Evolutionary conservation across 1,140 invertebrate genomes (phyloP), one percentile per base, ranked within the genome.

Genomic region (Orchestia grillus): DNA sequence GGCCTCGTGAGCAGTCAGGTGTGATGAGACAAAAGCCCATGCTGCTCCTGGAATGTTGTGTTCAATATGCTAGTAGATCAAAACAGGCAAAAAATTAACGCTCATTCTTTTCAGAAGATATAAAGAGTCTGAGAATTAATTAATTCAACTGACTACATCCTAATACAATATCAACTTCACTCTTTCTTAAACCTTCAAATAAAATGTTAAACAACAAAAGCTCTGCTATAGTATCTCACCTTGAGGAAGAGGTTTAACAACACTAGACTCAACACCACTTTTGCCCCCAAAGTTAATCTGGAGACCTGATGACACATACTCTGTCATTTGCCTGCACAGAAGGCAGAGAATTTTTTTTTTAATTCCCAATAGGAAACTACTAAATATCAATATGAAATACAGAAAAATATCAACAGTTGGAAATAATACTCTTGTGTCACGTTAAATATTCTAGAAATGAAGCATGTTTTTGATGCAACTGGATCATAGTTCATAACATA

Each of bases 1-100:
- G 96, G 98, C 98, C 97, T 99, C 99, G 97, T 99, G 98, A 97
- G 98, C 98, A 91, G 98, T 99, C 53, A 99, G 96, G 36, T 94
- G 92, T 94, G 92, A 94, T 40, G 92, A 44, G 43, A 94, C 40
- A 40, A 47, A 94, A 94, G 92, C 36, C 92, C 92, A 94, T 47
- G 92, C 44, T 8, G 44, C 92, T 15, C 11, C 92, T 94, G 92
- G 6, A 94, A 94, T 44, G 19, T 8, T 53, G 44, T 36, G 28
- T 36, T 77, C 15, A 77, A 15, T 36, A 36, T 77, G 28, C 62
- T 77, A 36, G 28, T 77, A 77, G 3, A 15, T 77, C 28, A 77
- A 19, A 8, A 19, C 47, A 77, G 28, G 11, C 36, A 77, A 15
- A 77, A 77, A 77, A 77, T 77, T 23, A 77, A 23, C 36, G 62